phyloP scores from a whole-genome alignment of 1,140 invertebrate genomes.

The Acromyrmex heyeri region DNA sequence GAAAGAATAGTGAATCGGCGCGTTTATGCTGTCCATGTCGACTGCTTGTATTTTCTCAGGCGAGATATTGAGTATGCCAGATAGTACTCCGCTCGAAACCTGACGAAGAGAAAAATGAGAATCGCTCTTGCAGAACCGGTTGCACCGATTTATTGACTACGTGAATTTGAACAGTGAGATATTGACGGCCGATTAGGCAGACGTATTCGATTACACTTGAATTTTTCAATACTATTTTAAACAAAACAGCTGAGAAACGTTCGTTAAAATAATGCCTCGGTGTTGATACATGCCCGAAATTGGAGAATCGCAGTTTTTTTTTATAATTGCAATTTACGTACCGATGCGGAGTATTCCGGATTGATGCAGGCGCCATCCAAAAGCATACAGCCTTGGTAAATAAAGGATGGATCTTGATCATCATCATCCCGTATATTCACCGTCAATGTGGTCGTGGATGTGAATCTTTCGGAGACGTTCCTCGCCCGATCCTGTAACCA shows the following conservation, averaged over 20 bases:
- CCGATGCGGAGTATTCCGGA: conserved; percentile 92
- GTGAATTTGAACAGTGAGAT: conserved; percentile 41
- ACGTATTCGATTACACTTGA: neutral
- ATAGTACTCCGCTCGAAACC: conserved; percentile 93
- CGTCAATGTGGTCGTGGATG: conserved; percentile 94
- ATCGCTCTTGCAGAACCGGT: conserved; percentile 62
- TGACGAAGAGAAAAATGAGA: conserved; percentile 72
- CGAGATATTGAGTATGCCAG: conserved; percentile 93
- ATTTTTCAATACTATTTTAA: conserved; percentile 12
- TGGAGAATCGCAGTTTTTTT: neutral
- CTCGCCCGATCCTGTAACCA: conserved; percentile 92
- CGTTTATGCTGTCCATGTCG: conserved; percentile 95
- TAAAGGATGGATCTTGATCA: conserved; percentile 95
- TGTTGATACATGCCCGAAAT: neutral
- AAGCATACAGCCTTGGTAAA: conserved; percentile 93
- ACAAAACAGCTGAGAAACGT: neutral
- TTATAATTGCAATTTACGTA: conserved; percentile 80
- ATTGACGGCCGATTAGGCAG: conserved; percentile 28
- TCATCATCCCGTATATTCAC: conserved; percentile 95
- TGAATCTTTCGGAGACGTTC: conserved; percentile 91
- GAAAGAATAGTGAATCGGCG: conserved; percentile 93
- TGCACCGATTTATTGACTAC: conserved; percentile 46
- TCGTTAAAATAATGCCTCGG: neutral
- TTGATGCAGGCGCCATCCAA: conserved; percentile 93
- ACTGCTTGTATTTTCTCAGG: conserved; percentile 96